Base-by-base conservation (phyloP, 1,140 invertebrate genomes). In the Euura saliciscinereae region DNA sequence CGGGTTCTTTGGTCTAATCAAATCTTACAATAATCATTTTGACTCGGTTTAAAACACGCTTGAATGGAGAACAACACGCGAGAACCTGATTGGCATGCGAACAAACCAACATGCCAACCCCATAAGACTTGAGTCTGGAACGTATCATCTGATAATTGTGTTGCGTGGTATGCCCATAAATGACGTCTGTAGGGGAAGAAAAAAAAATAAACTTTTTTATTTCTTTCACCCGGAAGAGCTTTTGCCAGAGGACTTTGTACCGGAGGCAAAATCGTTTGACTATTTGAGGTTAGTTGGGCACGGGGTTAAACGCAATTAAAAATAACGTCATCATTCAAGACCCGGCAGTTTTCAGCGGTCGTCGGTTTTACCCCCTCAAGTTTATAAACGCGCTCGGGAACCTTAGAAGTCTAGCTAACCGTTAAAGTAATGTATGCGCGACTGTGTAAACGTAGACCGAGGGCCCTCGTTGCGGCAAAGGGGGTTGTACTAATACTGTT, bases 371-470 rank as follows among this genome's bases (percentile, higher is more conserved):
- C n/a, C n/a, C n/a, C n/a, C n/a, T n/a, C n/a, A n/a, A n/a, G n/a
- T n/a, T n/a, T n/a, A n/a, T n/a, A n/a, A n/a, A 72, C 69, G 66
- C 68, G 69, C 67, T 74, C 45, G 70, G 69, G 68, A 71, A 71
- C 71, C 51, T 71, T 44, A 69, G 69, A 45, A 66, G 67, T 71
- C 59, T 68, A 45, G 67, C 64, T 65, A 51, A n/a, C 71, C 74
- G 71, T 73, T 71, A 70, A 78, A 78, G 73, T 76, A 79, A 81
- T 80, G 77, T 78, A 80, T 78, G 77, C 79, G 74, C 77, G 76
- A 80, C 77, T 83, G 78, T 78, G 78, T 76, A 79, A 81, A 80
- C 43, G 42, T 44, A 28, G 43, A 67, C 66, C 66, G 13, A 2
- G 13, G 13, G 8, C 51, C 51, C 51, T 59, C 51, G 2, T 59